Evolutionary conservation across 2,113 vertebrate genomes (phyloP), one percentile per base, ranked within the genome.

Genomic region (Erythrocercus mccallii): DNA sequence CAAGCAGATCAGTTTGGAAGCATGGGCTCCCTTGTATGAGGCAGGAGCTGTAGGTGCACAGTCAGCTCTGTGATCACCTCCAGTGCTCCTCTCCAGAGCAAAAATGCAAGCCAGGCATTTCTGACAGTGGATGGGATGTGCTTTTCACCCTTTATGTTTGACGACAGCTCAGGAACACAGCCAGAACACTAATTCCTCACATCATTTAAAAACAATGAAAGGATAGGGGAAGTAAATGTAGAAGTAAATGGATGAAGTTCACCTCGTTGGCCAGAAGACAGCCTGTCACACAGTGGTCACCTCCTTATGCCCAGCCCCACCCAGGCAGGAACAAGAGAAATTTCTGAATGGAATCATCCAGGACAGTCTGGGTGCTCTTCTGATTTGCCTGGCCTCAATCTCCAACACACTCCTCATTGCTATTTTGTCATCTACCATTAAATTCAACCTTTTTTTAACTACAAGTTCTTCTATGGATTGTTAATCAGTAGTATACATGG

Each of bases 11-110:
- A 8, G 5, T 23, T 50, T 24, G 53, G 54, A 80, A 58, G 38
- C 0, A 0, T 72, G n/a, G 42, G 37, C 48, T 90, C 37, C 74
- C 20, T 51, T 1, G 7, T 6, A 0, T 2, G 30, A 70, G 23
- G 54, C 62, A 86, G 82, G 57, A 70, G 24, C 30, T 0, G 0
- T 6, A 51, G 54, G 64, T n/a, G 76, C 80, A 69, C 28, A 64
- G 30, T 71, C 56, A 90, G 82, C 44, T n/a, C 68, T 20, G 15
- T 30, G 28, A 37, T 51, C 76, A 37, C 80, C 20, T 77, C 76
- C 42, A 58, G 45, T 5, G 33, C 38, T 86, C 53, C 35, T 71
- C 44, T 68, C 8, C 38, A 40, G 11, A 88, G 80, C 9, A 60
- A 56, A 87, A 94, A 24, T 7, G 37, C 50, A 66, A 66, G 16